Conservation (phyloP, 2,797 vertebrate species). For the Ptychobarbus kaznakovi region DNA sequence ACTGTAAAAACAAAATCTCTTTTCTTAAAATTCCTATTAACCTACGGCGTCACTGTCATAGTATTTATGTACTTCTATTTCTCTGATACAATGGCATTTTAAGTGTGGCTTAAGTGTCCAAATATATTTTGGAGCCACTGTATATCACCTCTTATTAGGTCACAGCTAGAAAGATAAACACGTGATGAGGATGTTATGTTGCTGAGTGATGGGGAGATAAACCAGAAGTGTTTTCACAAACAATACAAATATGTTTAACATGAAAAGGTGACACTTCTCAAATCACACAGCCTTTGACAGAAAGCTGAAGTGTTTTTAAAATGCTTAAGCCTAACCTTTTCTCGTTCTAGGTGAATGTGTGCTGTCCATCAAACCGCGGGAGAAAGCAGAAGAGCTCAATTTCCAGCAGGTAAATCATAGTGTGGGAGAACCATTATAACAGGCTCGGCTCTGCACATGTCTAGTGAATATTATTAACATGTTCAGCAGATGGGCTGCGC, state of each 20-base stretch:
- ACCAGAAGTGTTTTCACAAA: conserved; percentile 15
- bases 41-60: not conserved
- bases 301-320: not conserved
- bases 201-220: conserved; percentile 1
- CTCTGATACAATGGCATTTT: not conserved
- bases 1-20: not conserved
- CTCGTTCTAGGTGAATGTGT: conserved; percentile 86
- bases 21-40: not conserved
- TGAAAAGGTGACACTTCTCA: not conserved
- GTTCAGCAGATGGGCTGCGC: not conserved
- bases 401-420: conserved; percentile 89
- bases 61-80: not conserved
- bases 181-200: not conserved
- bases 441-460: not conserved
- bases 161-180: not conserved
- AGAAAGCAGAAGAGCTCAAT: conserved; percentile 90
- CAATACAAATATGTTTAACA: not conserved
- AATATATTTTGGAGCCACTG: conserved; percentile 1
- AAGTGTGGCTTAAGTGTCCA: not conserved
- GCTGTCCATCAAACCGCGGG: conserved; percentile 86
- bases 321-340: not conserved
- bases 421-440: not conserved
- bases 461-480: conserved; percentile 14
- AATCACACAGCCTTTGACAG: not conserved
- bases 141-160: not conserved